Base-by-base conservation (phyloP, 2,797 vertebrate species). In the Muscicapa comitata region DNA sequence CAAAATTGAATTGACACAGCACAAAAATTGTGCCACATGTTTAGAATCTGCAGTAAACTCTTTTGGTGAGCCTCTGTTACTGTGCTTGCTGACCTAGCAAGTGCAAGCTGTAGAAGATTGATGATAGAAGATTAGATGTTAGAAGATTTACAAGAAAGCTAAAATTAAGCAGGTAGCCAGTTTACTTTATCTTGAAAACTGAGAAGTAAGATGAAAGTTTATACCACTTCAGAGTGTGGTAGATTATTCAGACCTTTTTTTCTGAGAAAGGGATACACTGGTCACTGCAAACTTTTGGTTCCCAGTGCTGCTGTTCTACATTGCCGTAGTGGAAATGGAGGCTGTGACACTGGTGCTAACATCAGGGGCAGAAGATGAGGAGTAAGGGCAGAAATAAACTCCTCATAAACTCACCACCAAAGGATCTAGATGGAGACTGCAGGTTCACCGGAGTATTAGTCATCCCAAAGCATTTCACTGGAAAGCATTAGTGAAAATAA, bases 11-110 rank as follows among this genome's bases (percentile, higher is more conserved):
- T 96, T 95, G 80, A 95, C 92, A 83, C 75, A 95, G 85, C 59
- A 93, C 61, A 91, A 92, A 96, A 95, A 79, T 79, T 78, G 71
- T 75, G 18, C 96, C 94, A 74, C 87, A 55, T 95, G 86, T 97
- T 97, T 92, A 87, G 96, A 95, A 93, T 81, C 91, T 91, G 79
- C 80, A 96, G 76, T 82, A 94, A 96, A 93, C 10, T 53, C 77
- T 83, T 76, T 93, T 53, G n/a, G 83, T 85, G 94, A 88, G 50
- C 51, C 17, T 67, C 48, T 66, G 40, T 72, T 86, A 76, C 17
- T 72, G 42, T 50, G 21, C 42, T 88, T 89, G 55, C 58, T 92
- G 87, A 55, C 35, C 50, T 61, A 50, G 45, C 33, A 4, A 35
- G 5, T 63, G 57, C 57, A 65, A 86, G 35, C 51, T 80, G 50